Conservation (phyloP, 1,140 invertebrate genomes). For the Ips nitidus region DNA sequence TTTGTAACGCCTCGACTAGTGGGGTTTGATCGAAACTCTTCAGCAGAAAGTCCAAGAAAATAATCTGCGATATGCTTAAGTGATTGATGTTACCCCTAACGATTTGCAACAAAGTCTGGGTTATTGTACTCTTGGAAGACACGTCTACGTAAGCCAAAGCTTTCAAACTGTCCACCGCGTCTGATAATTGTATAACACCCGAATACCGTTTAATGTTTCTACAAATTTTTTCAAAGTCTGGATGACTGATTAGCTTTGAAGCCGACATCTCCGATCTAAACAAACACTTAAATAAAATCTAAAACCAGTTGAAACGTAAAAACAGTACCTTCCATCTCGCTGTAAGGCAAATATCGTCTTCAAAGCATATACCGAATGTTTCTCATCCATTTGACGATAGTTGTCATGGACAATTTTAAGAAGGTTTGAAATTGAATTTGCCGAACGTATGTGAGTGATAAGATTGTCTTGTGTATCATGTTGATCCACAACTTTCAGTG, state of each 20-base stretch:
- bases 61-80: constrained; percentile 61
- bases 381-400: constrained; percentile 37
- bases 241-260: constrained; percentile 45
- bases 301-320: background rate
- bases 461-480: background rate
- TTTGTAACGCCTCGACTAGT: constrained; percentile 60
- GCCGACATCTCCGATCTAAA: constrained; percentile 43
- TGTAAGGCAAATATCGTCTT: constrained; percentile 35
- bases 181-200: constrained; percentile 55
- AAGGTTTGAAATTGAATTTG: constrained; percentile 6
- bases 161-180: constrained; percentile 61
- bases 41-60: constrained; percentile 62
- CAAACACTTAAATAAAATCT: constrained; percentile 9
- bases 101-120: constrained; percentile 63
- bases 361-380: constrained; percentile 37
- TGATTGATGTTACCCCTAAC: constrained; percentile 61
- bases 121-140: constrained; percentile 56
- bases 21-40: constrained; percentile 53
- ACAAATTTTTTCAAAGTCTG: constrained; percentile 56
- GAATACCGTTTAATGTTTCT: constrained; percentile 56
- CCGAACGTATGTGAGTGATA: background rate
- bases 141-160: constrained; percentile 59
- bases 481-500: background rate
- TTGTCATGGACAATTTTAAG: constrained; percentile 33
- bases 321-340: constrained; percentile 34